Evolutionary conservation across 64 coral and sea anemone genomes (phyloP).

Genomic region (Cladopsammia gracilis): DNA sequence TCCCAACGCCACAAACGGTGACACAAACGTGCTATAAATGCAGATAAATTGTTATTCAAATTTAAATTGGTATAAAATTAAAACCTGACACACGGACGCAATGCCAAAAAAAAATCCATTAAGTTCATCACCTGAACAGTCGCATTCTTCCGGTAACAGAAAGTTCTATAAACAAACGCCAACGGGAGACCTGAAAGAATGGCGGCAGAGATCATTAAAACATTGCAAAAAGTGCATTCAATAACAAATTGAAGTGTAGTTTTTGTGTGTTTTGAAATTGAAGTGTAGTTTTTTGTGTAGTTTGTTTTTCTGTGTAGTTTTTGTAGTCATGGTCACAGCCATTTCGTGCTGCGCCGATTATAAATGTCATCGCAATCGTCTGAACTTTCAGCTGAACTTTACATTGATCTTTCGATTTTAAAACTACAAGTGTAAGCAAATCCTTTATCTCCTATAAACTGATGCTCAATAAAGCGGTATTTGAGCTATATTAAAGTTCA

Average conservation of each 20-base stretch:
- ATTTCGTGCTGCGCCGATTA: no score
- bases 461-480: background rate
- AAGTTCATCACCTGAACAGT: conserved; percentile 18
- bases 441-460: background rate
- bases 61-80: background rate
- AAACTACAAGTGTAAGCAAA: background rate
- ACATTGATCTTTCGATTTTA: background rate
- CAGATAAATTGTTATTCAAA: background rate
- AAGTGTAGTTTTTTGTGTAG: background rate
- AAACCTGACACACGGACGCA: background rate
- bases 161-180: conserved; percentile 42
- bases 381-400: no score
- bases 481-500: background rate
- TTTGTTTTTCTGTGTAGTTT: no score
- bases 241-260: background rate
- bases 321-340: no score
- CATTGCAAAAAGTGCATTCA: background rate
- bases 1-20: background rate
- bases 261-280: background rate
- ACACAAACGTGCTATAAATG: conserved; percentile 2
- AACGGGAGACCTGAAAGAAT: conserved; percentile 54
- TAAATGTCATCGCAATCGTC: no score
- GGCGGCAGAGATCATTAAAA: background rate
- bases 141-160: conserved; percentile 38
- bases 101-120: background rate